Conservation (phyloP, 2,113 vertebrate species). For the Mirounga angustirostris region DNA sequence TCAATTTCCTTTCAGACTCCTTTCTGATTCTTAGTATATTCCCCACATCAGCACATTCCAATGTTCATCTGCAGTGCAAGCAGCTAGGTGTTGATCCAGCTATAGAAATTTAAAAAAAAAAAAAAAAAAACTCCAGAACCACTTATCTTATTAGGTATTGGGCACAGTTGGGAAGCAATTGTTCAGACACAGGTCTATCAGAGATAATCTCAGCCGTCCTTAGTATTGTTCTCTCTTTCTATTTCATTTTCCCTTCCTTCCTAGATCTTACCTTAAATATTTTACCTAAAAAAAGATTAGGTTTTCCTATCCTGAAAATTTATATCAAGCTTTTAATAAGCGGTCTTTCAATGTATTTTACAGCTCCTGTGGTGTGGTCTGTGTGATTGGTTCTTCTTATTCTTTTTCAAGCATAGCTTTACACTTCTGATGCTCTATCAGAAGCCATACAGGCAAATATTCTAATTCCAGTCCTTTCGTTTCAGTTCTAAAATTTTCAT, state of each 20-base stretch:
- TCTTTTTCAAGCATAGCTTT: not conserved
- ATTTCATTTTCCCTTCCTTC: slow-evolving; percentile 4
- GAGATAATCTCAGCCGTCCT: not conserved
- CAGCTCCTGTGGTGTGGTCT: not conserved
- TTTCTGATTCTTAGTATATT: not conserved
- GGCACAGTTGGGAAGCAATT: not conserved
- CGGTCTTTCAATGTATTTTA: not conserved
- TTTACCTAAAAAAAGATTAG: not conserved
- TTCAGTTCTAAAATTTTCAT: not conserved
- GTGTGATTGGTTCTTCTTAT: not conserved
- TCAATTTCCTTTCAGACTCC: not conserved
- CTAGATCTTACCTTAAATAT: not conserved
- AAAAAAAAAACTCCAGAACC: not conserved
- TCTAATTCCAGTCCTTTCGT: not conserved
- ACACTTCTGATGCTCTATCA: not conserved
- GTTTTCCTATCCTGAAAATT: not conserved
- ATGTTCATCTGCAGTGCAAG: not conserved
- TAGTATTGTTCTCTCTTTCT: not conserved
- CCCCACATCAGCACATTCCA: not conserved
- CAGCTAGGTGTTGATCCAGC: not conserved
- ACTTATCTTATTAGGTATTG: not conserved
- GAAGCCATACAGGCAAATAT: not conserved
- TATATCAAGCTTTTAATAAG: not conserved
- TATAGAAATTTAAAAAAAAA: not conserved
- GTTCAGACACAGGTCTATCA: not conserved